Base-by-base conservation (phyloP, 2,888 invertebrate genomes). In the Ferrisia virgata region DNA sequence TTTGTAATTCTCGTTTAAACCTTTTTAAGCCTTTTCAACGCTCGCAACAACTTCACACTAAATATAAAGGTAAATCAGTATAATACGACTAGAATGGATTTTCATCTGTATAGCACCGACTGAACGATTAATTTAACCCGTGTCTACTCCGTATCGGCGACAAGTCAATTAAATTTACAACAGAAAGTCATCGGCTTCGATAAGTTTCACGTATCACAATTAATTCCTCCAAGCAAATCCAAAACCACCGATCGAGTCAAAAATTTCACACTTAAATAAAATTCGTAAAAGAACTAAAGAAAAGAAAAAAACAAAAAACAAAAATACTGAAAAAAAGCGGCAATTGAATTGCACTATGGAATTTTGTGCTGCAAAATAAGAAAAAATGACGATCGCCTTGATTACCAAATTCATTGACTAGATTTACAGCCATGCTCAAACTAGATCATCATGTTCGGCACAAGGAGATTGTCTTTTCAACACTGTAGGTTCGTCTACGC, bases 401-500 rank as follows among this genome's bases (percentile, higher is more conserved):
- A 9, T 6, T 4, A 72, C 18, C 25, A 18, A 36, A 36, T n/a
- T 76, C 22, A 33, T n/a, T 76, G 72, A 76, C 72, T 76, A 76
- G 72, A 36, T 11, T 31, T 31, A 18, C 6, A 33, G 69, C 72
- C 6, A 76, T 6, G 72, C 72, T 84, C 36, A 80, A 8, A 80
- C 39, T 31, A 84, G 18, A 28, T 83, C 76, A 13, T 69, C 83
- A 2, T 64, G 81, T 33, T 81, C 81, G 33, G 13, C n/a, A 33
- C 43, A 40, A 15, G 83, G 47, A 15, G 72, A 76, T 8, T 83
- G 76, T 47, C 72, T 83, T 31, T 83, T 72, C 33, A 83, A 47
- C 28, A 92, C 90, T 25, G 92, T 93, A 0, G 94, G 93, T 88
- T 94, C 93, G 86, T 94, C 94, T 88, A 94, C 94, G 22, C 93